Percentiles rank a stretch among this genome's conserved stretches.
These are phyloP conservation scores for Lepus timidus DNA, from an alignment of 2,113 vertebrate genomes.

Conservation along the genomic window DNA sequence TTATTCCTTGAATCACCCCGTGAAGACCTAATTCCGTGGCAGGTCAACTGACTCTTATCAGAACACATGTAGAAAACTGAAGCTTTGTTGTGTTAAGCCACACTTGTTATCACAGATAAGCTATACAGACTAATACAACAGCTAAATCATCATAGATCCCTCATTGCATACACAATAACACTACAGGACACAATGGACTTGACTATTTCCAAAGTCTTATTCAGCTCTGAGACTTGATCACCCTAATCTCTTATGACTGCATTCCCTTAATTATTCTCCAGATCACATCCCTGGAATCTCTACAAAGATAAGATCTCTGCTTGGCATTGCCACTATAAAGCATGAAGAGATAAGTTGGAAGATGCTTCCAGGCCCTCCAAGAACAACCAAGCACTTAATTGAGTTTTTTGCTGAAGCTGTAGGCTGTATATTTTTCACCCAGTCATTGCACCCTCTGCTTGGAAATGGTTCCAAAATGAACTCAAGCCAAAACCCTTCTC, in stretches of 20 bases:
- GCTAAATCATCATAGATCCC: not conserved
- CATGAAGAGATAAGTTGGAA: conserved; percentile 43
- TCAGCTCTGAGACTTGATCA: not conserved
- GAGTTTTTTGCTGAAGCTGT: not conserved
- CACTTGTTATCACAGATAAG: not conserved
- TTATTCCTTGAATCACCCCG: not conserved
- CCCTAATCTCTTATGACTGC: not conserved
- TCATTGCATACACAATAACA: not conserved
- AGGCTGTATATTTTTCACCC: not conserved
- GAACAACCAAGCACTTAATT: not conserved
- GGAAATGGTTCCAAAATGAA: not conserved
- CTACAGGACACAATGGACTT: not conserved
- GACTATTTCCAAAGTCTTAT: not conserved
- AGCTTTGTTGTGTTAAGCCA: not conserved
- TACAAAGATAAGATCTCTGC: conserved; percentile 5
- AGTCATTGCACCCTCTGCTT: not conserved
- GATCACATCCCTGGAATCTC: not conserved
- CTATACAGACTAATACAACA: not conserved
- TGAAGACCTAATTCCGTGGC: too few species aligned
- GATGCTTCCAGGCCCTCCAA: conserved; percentile 11
- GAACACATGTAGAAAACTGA: not conserved
- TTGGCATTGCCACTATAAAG: not conserved
- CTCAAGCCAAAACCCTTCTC: not conserved
- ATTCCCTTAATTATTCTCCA: not conserved
- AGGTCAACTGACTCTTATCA: not conserved